A percentile compares a stretch with the other conserved stretches of the same genome.
Evolutionary conservation across 2,797 vertebrate genomes (phyloP).

Genomic region (Chromobotia macracanthus): DNA sequence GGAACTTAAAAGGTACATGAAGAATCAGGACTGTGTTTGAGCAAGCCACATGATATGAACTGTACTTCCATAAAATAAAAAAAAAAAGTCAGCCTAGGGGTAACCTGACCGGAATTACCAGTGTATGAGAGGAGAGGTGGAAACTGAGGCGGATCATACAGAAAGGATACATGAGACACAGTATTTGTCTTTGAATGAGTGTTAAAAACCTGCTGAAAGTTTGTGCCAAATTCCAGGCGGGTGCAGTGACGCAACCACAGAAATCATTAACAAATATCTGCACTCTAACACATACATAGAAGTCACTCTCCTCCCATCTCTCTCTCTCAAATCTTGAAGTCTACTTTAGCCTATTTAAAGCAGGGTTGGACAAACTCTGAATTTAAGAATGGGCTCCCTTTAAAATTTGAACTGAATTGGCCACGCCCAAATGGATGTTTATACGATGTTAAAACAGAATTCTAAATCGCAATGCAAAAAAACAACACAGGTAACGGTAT

Average conservation of each 20-base stretch:
- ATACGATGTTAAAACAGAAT: background rate
- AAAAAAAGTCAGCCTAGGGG: background rate
- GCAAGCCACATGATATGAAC: background rate
- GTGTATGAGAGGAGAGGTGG: conserved; percentile 16
- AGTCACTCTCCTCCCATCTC: background rate
- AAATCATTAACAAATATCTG: conserved; percentile 20
- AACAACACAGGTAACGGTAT: too few species aligned
- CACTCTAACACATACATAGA: conserved; percentile 9
- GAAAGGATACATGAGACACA: conserved; percentile 28
- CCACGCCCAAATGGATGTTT: background rate
- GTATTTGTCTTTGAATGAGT: conserved; percentile 5
- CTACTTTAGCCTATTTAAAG: background rate
- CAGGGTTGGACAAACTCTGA: background rate
- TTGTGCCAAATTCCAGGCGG: conserved; percentile 2
- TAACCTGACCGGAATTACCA: conserved; percentile 40
- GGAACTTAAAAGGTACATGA: background rate
- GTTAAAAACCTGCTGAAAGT: conserved; percentile 13
- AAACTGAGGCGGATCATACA: conserved; percentile 25
- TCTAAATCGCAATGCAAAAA: too few species aligned
- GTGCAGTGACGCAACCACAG: conserved; percentile 28
- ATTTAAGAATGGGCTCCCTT: background rate
- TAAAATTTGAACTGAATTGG: background rate
- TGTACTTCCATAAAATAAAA: conserved; percentile 8
- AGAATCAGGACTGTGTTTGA: conserved; percentile 2
- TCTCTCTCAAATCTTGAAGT: background rate